Base-by-base conservation (phyloP, 2,113 vertebrate species). In the Plestiodon gilberti region DNA sequence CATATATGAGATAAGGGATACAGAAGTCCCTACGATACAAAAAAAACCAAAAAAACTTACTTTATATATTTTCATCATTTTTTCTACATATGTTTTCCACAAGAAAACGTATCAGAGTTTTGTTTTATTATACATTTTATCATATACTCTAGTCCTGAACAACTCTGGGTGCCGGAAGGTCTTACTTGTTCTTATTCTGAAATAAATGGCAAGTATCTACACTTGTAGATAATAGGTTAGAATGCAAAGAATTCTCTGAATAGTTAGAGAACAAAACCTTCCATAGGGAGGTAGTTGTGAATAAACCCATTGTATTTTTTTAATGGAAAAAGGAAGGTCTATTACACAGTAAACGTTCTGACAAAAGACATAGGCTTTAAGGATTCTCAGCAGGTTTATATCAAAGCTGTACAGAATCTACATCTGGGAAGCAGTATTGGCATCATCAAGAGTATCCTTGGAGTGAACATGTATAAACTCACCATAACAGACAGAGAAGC, bases 321-420 rank as follows among this genome's bases (percentile, higher is more conserved):
- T 22, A 23, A 71, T 65, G 35, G 82, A 89, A 55, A 85, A 92
- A 94, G 92, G 80, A 87, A 90, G 90, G 93, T 90, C 86, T 92
- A 91, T 93, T 94, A 93, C 64, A 3, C 0, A 88, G 90, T 94
- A 93, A 92, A 86, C 88, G 38, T 90, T 86, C 90, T 74, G 88
- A 85, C 25, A 83, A 80, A 92, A 92, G 61, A 65, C 6, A 18
- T 43, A 76, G 0, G 15, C 91, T 86, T 89, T 74, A 86, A 84
- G 86, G 86, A 86, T 92, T 81, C 88, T 95, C 80, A 88, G 77
- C 78, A 89, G 90, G 90, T 92, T 91, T 82, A 90, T 88, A 93
- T 95, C 92, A 93, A 95, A 94, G 93, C 82, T 85, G 91, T 82
- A 75, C 83, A 92, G 91, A 93, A 94, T 92, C 86, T 83, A 92